A percentile compares a stretch with the other conserved stretches of the same genome.
These are phyloP conservation scores for Penaeus chinensis DNA, from an alignment of 1,140 invertebrate genomes.

Conservation along the genomic window DNA sequence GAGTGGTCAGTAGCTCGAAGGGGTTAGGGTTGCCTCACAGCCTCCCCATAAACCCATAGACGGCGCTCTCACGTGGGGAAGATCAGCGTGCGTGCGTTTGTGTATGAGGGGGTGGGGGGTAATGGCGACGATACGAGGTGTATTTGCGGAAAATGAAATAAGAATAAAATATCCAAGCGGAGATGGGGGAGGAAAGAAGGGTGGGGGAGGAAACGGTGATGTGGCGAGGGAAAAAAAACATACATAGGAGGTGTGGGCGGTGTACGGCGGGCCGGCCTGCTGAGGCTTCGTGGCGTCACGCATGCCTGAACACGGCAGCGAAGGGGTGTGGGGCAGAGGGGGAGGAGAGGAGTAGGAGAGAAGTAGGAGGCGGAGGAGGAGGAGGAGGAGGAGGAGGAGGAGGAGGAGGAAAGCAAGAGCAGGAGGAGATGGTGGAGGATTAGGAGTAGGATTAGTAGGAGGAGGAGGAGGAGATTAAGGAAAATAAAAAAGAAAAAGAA, in stretches of 20 bases:
- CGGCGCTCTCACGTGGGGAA: too few relatives aligned
- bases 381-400: neutral
- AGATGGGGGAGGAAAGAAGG: neutral
- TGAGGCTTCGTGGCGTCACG: neutral
- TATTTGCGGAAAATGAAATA: too few relatives aligned
- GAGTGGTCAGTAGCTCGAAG: too few relatives aligned
- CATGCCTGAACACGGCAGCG: neutral
- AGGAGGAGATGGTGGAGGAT: neutral
- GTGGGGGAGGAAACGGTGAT: neutral
- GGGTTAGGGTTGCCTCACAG: too few relatives aligned
- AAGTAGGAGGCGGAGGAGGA: neutral
- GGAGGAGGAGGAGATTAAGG: neutral
- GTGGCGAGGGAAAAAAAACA: too few relatives aligned
- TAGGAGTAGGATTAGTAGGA: neutral
- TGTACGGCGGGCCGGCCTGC: too few relatives aligned
- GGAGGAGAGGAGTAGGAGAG: neutral
- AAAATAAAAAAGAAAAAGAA: neutral
- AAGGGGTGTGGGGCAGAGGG: neutral
- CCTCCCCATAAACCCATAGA: too few relatives aligned
- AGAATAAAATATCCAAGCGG: too few relatives aligned
- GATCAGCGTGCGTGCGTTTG: too few relatives aligned
- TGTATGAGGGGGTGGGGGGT: too few relatives aligned
- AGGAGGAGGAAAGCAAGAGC: neutral
- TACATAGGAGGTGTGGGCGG: too few relatives aligned
- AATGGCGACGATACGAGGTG: too few relatives aligned